These are phyloP conservation scores for Crematogaster levior DNA, from an alignment of 2,888 invertebrate species.

Conservation along the genomic window DNA sequence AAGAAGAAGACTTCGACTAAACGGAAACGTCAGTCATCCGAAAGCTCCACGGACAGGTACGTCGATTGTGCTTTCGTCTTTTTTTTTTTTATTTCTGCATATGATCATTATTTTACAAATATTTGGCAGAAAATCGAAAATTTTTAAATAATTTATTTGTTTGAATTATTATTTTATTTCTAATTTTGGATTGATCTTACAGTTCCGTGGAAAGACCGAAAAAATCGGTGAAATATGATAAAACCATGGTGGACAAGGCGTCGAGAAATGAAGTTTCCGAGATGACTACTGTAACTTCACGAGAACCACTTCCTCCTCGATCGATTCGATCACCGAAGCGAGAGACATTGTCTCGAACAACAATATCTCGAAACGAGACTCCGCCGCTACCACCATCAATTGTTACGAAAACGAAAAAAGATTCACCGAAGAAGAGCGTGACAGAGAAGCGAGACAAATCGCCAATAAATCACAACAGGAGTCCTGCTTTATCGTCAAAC, in stretches of 20 bases:
- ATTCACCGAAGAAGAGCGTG: slow-evolving; percentile 63
- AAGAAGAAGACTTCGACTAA: slow-evolving; percentile 88
- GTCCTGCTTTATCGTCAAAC: slow-evolving; percentile 76
- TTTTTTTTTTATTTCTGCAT: slow-evolving; percentile 1
- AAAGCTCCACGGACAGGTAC: slow-evolving; percentile 87
- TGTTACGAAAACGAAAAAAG: slow-evolving; percentile 69
- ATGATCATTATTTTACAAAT: slow-evolving; percentile 7
- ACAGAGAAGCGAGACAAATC: slow-evolving; percentile 75
- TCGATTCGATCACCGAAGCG: slow-evolving; percentile 77
- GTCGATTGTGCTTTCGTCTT: background rate
- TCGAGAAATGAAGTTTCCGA: slow-evolving; percentile 71
- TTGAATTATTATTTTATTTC: background rate
- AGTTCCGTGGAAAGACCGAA: slow-evolving; percentile 81
- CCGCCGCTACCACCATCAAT: slow-evolving; percentile 55
- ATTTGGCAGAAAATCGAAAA: background rate
- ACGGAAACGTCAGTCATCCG: slow-evolving; percentile 87
- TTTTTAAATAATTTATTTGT: background rate
- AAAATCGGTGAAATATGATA: slow-evolving; percentile 78
- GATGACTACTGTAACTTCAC: slow-evolving; percentile 57
- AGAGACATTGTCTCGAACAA: slow-evolving; percentile 53
- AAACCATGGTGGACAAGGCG: slow-evolving; percentile 63
- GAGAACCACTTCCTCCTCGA: slow-evolving; percentile 64
- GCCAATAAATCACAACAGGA: slow-evolving; percentile 75
- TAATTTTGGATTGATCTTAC: slow-evolving; percentile 29
- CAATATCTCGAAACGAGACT: slow-evolving; percentile 69